Percentiles rank a stretch among this genome's conserved stretches.
Conservation (phyloP, 92 coral and sea anemone genomes). For the Paramuricea clavata region DNA sequence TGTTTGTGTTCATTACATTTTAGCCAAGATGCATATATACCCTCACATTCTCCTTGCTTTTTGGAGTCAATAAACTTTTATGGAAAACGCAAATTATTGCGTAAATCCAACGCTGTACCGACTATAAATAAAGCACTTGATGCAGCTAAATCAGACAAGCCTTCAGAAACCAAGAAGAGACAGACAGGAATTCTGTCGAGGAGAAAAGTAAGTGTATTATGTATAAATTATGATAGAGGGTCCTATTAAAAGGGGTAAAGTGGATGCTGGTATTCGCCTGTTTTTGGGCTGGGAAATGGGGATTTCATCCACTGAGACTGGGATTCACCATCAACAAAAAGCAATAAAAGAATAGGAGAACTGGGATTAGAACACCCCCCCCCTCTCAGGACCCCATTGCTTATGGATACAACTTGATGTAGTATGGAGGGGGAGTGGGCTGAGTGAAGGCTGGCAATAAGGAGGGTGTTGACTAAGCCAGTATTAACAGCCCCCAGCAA, state of each 20-base stretch:
- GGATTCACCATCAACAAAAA: too few species aligned
- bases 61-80: conserved; percentile 21
- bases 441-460: too few species aligned
- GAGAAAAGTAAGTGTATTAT: conserved; percentile 19
- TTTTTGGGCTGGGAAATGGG: too few species aligned
- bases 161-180: conserved; percentile 17
- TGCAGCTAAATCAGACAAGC: conserved; percentile 20
- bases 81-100: conserved; percentile 19
- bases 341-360: too few species aligned
- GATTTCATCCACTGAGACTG: too few species aligned
- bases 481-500: too few species aligned
- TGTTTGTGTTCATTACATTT: too few species aligned
- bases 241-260: not conserved
- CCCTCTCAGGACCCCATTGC: too few species aligned
- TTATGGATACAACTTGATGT: not conserved
- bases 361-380: too few species aligned
- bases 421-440: not conserved
- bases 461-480: not conserved
- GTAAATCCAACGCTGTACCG: conserved; percentile 10
- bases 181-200: conserved; percentile 21
- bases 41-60: conserved; percentile 25
- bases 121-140: conserved; percentile 26
- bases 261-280: too few species aligned
- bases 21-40: conserved; percentile 28
- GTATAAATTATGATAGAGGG: not conserved